phyloP scores from a whole-genome alignment of 2,888 invertebrate genomes.

The Acrocyrtus sp. region DNA sequence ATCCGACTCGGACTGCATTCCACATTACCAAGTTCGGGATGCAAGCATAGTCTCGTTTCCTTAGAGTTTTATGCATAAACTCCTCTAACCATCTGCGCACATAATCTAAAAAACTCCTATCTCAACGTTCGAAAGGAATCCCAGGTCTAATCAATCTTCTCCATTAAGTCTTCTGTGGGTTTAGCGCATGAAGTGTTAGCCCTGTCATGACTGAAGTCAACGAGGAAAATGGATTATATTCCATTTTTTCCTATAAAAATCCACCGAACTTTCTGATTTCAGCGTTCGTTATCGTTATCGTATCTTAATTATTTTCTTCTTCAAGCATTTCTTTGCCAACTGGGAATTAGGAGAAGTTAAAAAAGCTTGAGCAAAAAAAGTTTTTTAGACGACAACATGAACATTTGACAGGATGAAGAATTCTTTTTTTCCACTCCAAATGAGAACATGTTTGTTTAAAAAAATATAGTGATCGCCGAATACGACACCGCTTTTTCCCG shows the following conservation, averaged over 20 bases:
- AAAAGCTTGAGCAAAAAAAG: not conserved
- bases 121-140: not conserved
- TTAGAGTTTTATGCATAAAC: not conserved
- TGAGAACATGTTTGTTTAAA: not conserved
- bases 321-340: not conserved
- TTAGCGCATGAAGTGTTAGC: not conserved
- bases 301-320: not conserved
- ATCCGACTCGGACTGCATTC: not conserved
- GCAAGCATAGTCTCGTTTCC: not conserved
- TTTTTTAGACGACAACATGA: not conserved
- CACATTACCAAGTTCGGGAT: conserved; percentile 2
- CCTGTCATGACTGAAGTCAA: not conserved
- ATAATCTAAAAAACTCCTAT: not conserved
- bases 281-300: not conserved
- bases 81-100: not conserved
- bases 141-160: not conserved
- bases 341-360: not conserved
- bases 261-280: too few species aligned
- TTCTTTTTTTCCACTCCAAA: not conserved
- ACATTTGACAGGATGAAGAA: not conserved
- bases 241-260: not conserved
- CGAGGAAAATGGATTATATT: not conserved
- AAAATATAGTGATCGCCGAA: not conserved
- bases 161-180: not conserved
- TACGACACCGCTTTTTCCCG: too few species aligned